Evolutionary conservation across 2,797 vertebrate species (phyloP).

Genomic region (Malacoraja senta): DNA sequence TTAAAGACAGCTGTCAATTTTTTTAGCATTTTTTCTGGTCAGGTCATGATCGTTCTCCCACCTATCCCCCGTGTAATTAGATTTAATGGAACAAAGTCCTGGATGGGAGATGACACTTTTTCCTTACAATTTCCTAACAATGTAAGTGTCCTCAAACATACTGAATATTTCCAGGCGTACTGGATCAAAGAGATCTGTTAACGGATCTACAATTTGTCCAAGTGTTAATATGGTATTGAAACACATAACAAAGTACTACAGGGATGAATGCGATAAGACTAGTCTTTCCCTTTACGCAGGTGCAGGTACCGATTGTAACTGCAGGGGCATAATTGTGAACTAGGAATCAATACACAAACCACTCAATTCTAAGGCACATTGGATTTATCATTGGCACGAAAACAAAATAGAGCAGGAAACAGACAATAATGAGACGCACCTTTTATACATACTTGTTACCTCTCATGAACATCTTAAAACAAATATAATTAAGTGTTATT

Average conservation of each 20-base stretch:
- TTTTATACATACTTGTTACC: neutral
- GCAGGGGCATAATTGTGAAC: neutral
- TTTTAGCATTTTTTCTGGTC: no score
- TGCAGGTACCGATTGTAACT: neutral
- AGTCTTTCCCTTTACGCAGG: neutral
- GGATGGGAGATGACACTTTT: no score
- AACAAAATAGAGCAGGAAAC: constrained; percentile 51
- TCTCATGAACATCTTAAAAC: constrained; percentile 39
- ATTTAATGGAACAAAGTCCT: no score
- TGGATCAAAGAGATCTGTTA: neutral
- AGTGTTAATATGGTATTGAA: neutral
- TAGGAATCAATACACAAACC: neutral
- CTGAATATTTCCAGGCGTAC: neutral
- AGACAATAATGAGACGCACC: constrained; percentile 41
- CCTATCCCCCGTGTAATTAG: no score
- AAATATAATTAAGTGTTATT: constrained; percentile 46
- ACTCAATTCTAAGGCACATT: neutral
- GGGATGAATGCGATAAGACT: no score
- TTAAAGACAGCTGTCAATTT: no score
- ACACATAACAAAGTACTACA: neutral
- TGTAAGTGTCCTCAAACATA: neutral
- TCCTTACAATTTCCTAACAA: neutral
- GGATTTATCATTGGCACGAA: constrained; percentile 39
- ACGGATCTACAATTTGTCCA: no score
- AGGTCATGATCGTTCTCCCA: no score